Base-by-base conservation (phyloP, 37 sponge, comb jelly and placozoan species). In the Halisarca cf. caerulea region DNA sequence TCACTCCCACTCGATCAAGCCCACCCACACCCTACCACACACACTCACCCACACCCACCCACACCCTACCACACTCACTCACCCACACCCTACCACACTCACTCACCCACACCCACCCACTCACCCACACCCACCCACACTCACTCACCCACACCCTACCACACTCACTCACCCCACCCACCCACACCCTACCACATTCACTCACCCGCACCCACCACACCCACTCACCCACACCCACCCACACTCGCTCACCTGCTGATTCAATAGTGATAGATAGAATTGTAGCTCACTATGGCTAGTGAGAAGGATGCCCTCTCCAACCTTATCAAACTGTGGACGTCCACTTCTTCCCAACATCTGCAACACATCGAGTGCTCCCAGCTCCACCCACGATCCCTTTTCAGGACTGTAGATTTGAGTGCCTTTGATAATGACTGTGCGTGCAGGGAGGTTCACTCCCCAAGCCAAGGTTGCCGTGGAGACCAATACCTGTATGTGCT, bases 401-500 rank as follows among this genome's bases (percentile, higher is more conserved):
- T 99, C 97, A 37, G 99, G 97, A 80, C 91, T 94, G 88, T 99
- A 99, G 42, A 98, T 85, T 89, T 99, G 99, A 28, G 99, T 99
- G 36, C 99, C 99, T 57, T 99, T 99, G 80, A 99, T 99, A 78
- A 96, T 96, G 35, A 99, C 99, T 28, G 97, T 96, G 84, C 93
- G 97, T 3, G 99, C 99, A 34, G 99, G 99, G n/a, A 99, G 89
- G 83, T 99, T 99, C 41, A 99, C 99, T 5, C 99, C 99, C 99
- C 99, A 99, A 81, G 99, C 99, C 69, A 99, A 95, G 27, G 99
- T 99, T 58, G 99, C 95, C 14, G 99, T 99, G 71, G 97, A 99
- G 18, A 99, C 88, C 59, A 99, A 84, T 24, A 99, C 95, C 79
- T 96, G 99, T 45, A 99, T 93, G 78, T 96, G 99, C 37, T 89